These are phyloP conservation scores for Phalera bucephala DNA, from an alignment of 2,888 invertebrate species.

Conservation along the genomic window DNA sequence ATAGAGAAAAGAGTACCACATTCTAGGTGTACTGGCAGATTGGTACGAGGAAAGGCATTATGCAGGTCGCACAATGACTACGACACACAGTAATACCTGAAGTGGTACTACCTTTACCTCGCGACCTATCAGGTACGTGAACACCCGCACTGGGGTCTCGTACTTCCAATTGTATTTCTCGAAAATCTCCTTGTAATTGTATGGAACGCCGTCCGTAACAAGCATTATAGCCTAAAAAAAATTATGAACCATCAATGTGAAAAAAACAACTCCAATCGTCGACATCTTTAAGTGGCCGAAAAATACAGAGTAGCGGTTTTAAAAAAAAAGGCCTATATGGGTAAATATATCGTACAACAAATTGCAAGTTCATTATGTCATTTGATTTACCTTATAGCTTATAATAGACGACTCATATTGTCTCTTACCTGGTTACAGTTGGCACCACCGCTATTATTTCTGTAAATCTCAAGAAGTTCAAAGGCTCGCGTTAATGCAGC, in stretches of 20 bases:
- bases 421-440: conserved; percentile 81
- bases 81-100: conserved; percentile 81
- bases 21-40: conserved; percentile 77
- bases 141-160: conserved; percentile 95
- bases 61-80: conserved; percentile 82
- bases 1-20: conserved; percentile 67
- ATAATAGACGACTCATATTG: no score
- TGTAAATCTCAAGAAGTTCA: conserved; percentile 88
- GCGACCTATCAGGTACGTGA: conserved; percentile 98
- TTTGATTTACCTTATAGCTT: no score
- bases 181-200: conserved; percentile 96
- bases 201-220: conserved; percentile 99
- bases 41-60: conserved; percentile 73
- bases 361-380: no score
- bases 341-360: no score
- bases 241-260: no score
- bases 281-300: no score
- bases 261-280: no score
- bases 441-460: conserved; percentile 85
- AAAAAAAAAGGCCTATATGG: no score
- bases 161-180: conserved; percentile 93
- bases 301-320: no score
- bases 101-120: conserved; percentile 87
- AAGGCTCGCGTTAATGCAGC: conserved; percentile 95
- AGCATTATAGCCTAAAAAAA: conserved; percentile 95